Conservation (phyloP, 2,888 invertebrate species). For the Tetanocera ferruginea region DNA sequence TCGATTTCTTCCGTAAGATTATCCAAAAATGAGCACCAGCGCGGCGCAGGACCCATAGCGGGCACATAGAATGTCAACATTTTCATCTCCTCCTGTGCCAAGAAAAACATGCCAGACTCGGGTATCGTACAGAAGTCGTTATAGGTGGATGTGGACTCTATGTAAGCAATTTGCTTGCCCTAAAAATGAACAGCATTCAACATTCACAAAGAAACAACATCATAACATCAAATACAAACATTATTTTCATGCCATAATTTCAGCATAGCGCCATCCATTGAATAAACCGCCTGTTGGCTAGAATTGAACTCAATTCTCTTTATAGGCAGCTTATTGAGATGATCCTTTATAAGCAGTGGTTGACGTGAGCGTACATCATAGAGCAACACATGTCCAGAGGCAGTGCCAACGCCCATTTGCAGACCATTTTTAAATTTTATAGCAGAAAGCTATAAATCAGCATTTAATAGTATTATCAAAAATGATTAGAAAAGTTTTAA, state of each 20-base stretch:
- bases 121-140: constrained; percentile 95
- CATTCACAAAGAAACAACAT: background rate
- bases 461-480: background rate
- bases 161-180: constrained; percentile 94
- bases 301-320: constrained; percentile 88
- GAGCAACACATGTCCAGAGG: constrained; percentile 91
- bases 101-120: constrained; percentile 89
- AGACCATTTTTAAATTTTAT: constrained; percentile 82
- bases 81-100: constrained; percentile 95
- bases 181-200: constrained; percentile 65
- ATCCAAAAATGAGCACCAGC: constrained; percentile 97
- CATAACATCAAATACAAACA: constrained; percentile 69
- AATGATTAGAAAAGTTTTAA: background rate
- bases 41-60: constrained; percentile 89
- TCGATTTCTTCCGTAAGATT: constrained; percentile 97
- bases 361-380: constrained; percentile 95
- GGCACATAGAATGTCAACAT: constrained; percentile 96
- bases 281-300: constrained; percentile 84
- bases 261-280: constrained; percentile 88
- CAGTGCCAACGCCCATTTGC: constrained; percentile 90
- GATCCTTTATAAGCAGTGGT: constrained; percentile 92
- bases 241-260: constrained; percentile 93
- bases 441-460: constrained; percentile 74
- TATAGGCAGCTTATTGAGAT: constrained; percentile 93
- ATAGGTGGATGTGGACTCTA: constrained; percentile 87